Conservation (phyloP, 2,113 vertebrate species). For the Phoxinus phoxinus region DNA sequence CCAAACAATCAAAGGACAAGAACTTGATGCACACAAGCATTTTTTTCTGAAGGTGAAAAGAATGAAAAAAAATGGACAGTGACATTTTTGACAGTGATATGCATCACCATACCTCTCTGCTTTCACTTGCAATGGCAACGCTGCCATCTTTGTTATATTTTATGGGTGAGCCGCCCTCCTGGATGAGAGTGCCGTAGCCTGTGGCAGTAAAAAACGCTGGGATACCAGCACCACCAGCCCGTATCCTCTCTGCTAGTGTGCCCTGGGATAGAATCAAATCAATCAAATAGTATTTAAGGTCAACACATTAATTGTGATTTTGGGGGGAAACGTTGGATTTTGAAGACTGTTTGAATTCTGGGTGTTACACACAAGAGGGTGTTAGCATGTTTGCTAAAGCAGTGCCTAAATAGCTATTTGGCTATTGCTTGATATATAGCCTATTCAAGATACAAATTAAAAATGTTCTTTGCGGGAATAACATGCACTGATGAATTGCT, state of each 20-base stretch:
- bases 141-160: constrained; percentile 85
- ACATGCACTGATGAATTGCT: no score
- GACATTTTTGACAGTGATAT: background rate
- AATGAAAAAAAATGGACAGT: background rate
- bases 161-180: constrained; percentile 85
- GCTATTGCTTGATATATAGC: background rate
- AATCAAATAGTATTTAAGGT: background rate
- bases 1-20: background rate
- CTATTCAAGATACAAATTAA: background rate
- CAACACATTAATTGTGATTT: background rate
- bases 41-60: background rate
- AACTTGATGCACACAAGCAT: background rate
- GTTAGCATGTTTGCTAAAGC: background rate
- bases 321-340: background rate
- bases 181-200: constrained; percentile 84
- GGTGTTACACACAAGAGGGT: background rate
- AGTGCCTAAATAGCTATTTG: background rate
- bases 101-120: constrained; percentile 77
- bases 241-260: constrained; percentile 83
- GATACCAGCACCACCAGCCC: constrained; percentile 86
- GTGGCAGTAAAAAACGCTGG: constrained; percentile 88
- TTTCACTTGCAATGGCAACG: constrained; percentile 80
- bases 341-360: background rate
- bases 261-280: constrained; percentile 68
- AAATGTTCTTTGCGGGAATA: no score